Evolutionary conservation across 2,797 vertebrate genomes (phyloP).

Genomic region (Poliocrania exsul): DNA sequence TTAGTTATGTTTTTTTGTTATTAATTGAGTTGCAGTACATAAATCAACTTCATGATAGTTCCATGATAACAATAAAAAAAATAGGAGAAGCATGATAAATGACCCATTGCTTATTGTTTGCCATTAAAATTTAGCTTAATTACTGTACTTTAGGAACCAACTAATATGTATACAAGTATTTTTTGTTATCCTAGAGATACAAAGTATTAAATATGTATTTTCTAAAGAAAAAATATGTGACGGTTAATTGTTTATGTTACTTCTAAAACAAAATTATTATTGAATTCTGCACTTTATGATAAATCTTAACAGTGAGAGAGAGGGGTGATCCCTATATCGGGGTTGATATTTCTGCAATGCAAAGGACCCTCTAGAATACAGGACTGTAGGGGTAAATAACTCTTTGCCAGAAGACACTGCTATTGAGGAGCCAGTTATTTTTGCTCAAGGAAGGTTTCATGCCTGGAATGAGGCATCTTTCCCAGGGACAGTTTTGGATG

Average conservation of each 20-base stretch:
- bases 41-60: neutral
- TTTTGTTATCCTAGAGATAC: neutral
- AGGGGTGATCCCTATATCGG: neutral
- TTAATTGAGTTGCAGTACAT: neutral
- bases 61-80: neutral
- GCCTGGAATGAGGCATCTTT: too few species aligned
- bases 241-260: neutral
- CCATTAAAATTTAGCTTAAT: neutral
- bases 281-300: neutral
- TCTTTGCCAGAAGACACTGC: too few species aligned
- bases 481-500: too few species aligned
- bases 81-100: neutral
- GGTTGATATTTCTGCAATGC: neutral
- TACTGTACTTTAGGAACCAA: neutral
- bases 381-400: neutral
- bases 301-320: neutral
- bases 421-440: too few species aligned
- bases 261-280: neutral
- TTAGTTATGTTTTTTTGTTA: neutral
- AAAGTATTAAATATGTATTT: neutral
- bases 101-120: neutral
- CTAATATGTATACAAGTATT: neutral
- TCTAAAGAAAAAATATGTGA: neutral
- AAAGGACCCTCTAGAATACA: neutral
- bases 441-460: too few species aligned